Evolutionary conservation across 2,113 vertebrate species (phyloP), one percentile per base, ranked within the genome.

Genomic region (Epinephelus moara): DNA sequence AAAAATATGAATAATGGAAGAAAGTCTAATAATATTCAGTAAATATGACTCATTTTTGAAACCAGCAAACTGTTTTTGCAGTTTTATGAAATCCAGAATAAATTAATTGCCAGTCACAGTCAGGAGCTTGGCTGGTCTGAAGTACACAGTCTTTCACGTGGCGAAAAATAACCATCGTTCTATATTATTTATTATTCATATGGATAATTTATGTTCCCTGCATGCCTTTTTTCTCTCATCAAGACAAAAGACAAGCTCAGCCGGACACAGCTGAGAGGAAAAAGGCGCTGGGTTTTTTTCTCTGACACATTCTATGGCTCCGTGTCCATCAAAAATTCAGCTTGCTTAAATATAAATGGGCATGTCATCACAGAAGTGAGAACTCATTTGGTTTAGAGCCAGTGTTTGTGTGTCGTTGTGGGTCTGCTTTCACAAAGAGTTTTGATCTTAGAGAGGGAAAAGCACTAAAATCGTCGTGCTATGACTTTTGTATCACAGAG

Each of bases 291-390:
- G 21, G 50, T 4, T 60, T 40, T 77, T 50, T 40, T 19, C 45
- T 60, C 42, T 33, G 45, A 67, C 80, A 86, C 64, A 27, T 53
- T 84, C 45, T 57, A 27, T 25, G 49, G 53, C 79, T 84, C 66
- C 13, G 67, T 60, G 57, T 69, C 53, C 88, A 92, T 94, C 70
- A 93, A 91, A 93, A 75, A 92, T 91, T 91, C 49, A 92, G 73
- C 82, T 67, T 1, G 23, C 84, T 70, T 90, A 92, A 91, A 93
- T 89, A 91, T 89, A 88, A 87, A 86, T 74, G 85, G 79, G 72
- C 75, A 73, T 62, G 80, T 66, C 52, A 74, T 83, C 85, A 70
- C 85, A 82, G 56, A 82, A 64, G 72, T 76, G 79, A 76, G 87
- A 86, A 74, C 67, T 78, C 56, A 64, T 81, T 83, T 85, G 80